Conservation (phyloP, 35 echinoderm and acorn worm genomes). For the Eucidaris tribuloides region DNA sequence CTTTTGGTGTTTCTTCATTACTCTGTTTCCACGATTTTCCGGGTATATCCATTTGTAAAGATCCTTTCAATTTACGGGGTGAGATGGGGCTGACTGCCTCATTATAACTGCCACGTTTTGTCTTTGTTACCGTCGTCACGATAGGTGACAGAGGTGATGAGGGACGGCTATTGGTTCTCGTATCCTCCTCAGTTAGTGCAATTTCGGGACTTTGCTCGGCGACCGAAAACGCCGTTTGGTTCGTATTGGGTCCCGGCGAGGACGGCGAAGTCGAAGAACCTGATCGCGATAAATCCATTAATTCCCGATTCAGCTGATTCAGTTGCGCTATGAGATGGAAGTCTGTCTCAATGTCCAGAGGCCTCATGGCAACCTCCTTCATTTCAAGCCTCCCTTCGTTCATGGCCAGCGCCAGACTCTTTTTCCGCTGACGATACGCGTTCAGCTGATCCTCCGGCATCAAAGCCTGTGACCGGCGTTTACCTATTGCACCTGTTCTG, state of each 20-base stretch:
- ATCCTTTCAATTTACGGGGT: too few species aligned
- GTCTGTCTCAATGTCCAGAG: neutral
- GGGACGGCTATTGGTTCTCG: too few species aligned
- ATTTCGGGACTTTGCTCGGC: neutral
- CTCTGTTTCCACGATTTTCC: too few species aligned
- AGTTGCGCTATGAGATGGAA: conserved; percentile 17
- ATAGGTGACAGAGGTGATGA: too few species aligned
- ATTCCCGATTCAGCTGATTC: conserved; percentile 27
- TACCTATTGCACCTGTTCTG: neutral
- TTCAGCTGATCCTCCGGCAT: neutral
- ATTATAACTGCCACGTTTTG: too few species aligned
- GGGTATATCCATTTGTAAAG: too few species aligned
- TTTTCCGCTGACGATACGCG: neutral
- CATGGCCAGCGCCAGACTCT: conserved; percentile 9
- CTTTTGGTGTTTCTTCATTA: too few species aligned
- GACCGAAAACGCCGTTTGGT: neutral
- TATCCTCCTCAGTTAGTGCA: neutral
- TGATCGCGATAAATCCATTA: conserved; percentile 22
- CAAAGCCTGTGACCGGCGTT: neutral
- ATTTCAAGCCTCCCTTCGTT: conserved; percentile 14
- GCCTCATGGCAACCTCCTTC: conserved; percentile 20
- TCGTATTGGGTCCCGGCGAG: neutral
- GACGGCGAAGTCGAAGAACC: conserved; percentile 15
- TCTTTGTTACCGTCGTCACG: too few species aligned
- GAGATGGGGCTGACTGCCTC: too few species aligned